Base-by-base conservation (phyloP, 2,113 vertebrate species). In the Neofelis nebulosa region DNA sequence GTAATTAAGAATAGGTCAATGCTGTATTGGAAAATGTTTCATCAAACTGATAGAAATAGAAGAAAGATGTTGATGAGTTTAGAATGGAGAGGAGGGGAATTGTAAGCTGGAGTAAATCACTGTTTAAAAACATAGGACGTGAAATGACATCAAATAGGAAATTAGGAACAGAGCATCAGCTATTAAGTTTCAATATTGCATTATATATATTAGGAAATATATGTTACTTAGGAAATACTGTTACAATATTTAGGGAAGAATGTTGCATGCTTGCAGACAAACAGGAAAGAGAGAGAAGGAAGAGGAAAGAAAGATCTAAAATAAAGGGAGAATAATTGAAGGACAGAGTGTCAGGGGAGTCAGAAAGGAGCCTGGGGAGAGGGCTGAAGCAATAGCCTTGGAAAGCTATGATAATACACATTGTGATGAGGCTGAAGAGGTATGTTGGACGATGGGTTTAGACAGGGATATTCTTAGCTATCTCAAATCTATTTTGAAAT, bases 401-500 rank as follows among this genome's bases (percentile, higher is more conserved):
- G 38, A 86, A 71, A 71, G 48, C 61, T 71, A 31, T 48, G 63
- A 12, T 52, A 23, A 50, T 23, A 33, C 7, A 31, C 3, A 23
- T 36, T 86, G 63, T 84, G 25, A 41, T 76, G 38, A 73, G 7
- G 14, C 55, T 31, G 23, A 69, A 85, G 78, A 86, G 41, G 38
- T 25, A 7, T 19, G 50, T 89, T 52, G 19, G 16, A 45, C 4
- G 31, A 6, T 18, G 45, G 19, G 31, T 66, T 94, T 91, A 82
- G 36, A 27, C 52, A 27, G 13, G 27, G 29, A 74, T 82, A 55
- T 89, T 89, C 61, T 82, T 55, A 82, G 33, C 29, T 23, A 19
- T 73, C 18, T 82, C 86, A 96, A 88, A 66, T 78, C 50, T 82
- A 23, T 48, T 81, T 76, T 78, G 63, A 71, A 95, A 89, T 78